Conservation (phyloP, 2,888 invertebrate species). For the Acanthosepion lycidas region DNA sequence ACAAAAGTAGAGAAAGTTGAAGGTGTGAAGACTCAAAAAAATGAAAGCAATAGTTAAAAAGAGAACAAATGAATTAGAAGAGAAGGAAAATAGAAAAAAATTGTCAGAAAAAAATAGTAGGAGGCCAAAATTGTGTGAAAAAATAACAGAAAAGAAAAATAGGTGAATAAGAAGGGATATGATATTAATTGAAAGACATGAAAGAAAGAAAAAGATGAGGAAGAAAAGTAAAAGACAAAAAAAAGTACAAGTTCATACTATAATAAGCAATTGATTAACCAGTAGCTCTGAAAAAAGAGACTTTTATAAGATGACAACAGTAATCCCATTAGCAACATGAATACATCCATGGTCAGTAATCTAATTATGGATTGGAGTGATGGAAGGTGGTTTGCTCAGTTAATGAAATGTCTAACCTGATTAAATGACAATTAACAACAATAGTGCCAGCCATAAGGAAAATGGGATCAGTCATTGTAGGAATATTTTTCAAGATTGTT, state of each 20-base stretch:
- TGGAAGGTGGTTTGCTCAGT: background rate
- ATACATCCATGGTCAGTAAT: background rate
- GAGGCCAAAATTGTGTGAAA: no score
- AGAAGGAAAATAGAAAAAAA: background rate
- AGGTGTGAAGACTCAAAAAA: background rate
- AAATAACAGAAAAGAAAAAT: no score
- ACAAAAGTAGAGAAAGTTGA: background rate
- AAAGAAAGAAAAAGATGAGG: background rate
- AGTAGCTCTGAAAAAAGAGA: background rate
- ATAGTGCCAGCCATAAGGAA: background rate
- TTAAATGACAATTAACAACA: slow-evolving; percentile 33
- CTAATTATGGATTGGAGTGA: background rate
- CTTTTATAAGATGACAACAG: background rate
- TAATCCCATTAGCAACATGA: background rate
- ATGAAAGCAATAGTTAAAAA: background rate
- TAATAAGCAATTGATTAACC: background rate
- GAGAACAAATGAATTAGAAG: background rate
- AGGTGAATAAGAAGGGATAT: no score
- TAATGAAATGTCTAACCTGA: background rate
- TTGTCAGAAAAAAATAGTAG: no score
- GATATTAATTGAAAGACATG: background rate
- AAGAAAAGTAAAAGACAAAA: background rate
- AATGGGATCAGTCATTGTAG: background rate
- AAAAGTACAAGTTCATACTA: background rate
- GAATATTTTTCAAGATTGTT: background rate